Percentiles rank a stretch among this genome's conserved stretches.
phyloP scores from a whole-genome alignment of 2,113 vertebrate species.

The Pseudonaja textilis region DNA sequence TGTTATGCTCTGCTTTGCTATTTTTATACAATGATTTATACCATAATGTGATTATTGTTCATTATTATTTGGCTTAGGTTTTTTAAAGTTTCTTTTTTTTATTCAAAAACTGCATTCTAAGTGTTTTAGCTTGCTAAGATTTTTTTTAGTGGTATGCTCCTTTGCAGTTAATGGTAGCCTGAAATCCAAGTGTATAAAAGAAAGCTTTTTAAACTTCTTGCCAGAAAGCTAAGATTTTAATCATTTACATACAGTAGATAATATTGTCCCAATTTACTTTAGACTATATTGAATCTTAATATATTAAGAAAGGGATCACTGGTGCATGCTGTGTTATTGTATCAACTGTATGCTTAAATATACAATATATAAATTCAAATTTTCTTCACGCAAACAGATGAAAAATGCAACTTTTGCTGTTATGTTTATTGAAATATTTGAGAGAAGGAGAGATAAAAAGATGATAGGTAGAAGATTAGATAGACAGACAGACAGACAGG shows the following conservation, averaged over 20 bases:
- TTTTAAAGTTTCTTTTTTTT: neutral
- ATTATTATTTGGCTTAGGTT: neutral
- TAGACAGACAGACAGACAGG: neutral
- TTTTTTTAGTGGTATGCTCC: neutral
- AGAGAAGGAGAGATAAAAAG: neutral
- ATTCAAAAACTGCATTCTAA: neutral
- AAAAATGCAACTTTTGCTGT: neutral
- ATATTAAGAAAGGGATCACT: neutral
- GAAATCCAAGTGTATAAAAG: neutral
- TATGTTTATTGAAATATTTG: neutral
- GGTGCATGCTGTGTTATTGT: neutral
- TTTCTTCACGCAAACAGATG: neutral
- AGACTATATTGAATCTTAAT: neutral
- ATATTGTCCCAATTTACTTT: neutral
- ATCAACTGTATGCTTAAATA: neutral
- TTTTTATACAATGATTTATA: neutral
- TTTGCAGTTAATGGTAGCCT: neutral
- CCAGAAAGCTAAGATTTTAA: neutral
- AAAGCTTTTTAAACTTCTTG: neutral
- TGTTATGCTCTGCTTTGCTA: neutral
- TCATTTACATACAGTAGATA: neutral
- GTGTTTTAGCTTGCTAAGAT: neutral
- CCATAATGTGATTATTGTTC: neutral
- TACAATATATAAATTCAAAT: neutral
- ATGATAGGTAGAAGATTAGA: neutral